Evolutionary conservation across 2,888 invertebrate species (phyloP), one percentile per base, ranked within the genome.

Genomic region (Drosophila peninsularis): DNA sequence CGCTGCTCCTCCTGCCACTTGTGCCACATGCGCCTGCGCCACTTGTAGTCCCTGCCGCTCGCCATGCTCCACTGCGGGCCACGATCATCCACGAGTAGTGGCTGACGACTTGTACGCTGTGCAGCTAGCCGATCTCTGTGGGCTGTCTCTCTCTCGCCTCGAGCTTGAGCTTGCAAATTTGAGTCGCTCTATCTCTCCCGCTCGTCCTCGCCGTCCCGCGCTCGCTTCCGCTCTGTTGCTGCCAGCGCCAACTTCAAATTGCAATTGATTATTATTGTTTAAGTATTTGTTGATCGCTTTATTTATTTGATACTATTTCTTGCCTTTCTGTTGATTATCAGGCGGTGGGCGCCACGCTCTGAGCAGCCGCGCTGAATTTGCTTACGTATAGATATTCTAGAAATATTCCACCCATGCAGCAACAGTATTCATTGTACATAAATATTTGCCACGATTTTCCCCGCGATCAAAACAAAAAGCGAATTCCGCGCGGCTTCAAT

Each of bases 1-100:
- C 45, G 57, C 70, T 47, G 17, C 65, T 69, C 65, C 17, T 78
- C 50, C 24, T 73, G 60, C 76, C 76, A 76, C 74, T 76, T 78
- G 61, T 44, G 50, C 45, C 65, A 76, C 56, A 78, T 60, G 13
- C 73, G 73, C 5, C 44, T 73, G 41, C 76, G 76, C 76, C 76
- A 78, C 32, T 76, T 76, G 62, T 64, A 68, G 11, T 72, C 54
- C 13, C 44, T 17, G 10, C 42, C 17, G 45, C 52, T 55, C 2
- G 47, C 30, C 74, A 75, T 75, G 44, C 39, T 56, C 49, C 21
- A 52, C 42, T 39, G 1, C 6, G 44, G 5, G 10, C 10, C 45
- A 6, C 7, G 17, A 5, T 9, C 14, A 21, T 34, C 49, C 21
- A 58, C 41, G 39, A 3, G 5, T n/a, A 2, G 4, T 34, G 13